Evolutionary conservation across 2,888 invertebrate genomes (phyloP), one percentile per base, ranked within the genome.

Genomic region (Harpalus rufipes): DNA sequence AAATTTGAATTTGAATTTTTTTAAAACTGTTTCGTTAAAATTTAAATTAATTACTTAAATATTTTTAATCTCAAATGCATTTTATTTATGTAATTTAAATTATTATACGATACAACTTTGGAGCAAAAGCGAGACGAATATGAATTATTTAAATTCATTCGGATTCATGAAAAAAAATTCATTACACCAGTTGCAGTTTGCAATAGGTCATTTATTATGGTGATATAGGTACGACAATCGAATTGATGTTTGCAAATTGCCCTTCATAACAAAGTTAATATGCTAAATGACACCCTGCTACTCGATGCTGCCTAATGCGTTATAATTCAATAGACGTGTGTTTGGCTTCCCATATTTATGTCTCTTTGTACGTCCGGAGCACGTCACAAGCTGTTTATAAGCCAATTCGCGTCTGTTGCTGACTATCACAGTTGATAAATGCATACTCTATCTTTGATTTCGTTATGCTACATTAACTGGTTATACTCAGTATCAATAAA

Each of bases 221-320:
- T 1, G 25, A 25, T 3, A 3, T 25, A 25, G 25, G 3, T 25
- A 39, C 7, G 39, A 61, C 79, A 80, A 80, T 80, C 61, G 41
- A 59, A 61, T 61, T 61, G 61, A 10, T 58, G 78, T 58, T 58
- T 78, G n/a, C 78, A 39, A 80, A 80, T 80, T 80, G 79, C 61
- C 39, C n/a, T 18, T 39, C 79, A 59, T 80, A 80, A 80, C 61
- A 61, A 80, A 80, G 79, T 80, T 80, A 80, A 80, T 80, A n/a
- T 58, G 25, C 78, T 58, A 58, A 76, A 78, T 78, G 78, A 78
- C 78, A 58, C 56, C 21, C 59, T 25, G 14, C 16, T 51, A 76
- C 21, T 41, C 72, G 39, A 56, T 18, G 61, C 56, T 78, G 25
- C 76, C 10, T 80, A 80, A 80, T 80, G 79, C 79, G 61, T 61